Percentiles rank a stretch among this genome's conserved stretches.
Conservation (phyloP, 2,888 invertebrate species). For the Melipona bicolor region DNA sequence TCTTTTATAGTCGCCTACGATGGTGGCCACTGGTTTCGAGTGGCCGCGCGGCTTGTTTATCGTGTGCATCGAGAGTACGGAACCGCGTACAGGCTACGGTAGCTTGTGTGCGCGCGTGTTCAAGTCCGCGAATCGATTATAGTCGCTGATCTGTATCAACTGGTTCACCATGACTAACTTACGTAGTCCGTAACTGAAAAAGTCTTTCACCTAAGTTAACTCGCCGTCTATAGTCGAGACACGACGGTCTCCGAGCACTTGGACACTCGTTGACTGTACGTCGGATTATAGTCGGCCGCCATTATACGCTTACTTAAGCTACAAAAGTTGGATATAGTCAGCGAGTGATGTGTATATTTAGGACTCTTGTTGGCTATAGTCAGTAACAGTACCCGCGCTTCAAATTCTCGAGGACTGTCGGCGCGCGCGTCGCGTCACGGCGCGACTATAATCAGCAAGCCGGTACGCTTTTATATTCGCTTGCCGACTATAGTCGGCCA, state of each 20-base stretch:
- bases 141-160: not conserved
- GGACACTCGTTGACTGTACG: not conserved
- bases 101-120: not conserved
- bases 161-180: not conserved
- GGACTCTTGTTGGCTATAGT: conserved; percentile 6
- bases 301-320: conserved; percentile 28
- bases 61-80: not conserved
- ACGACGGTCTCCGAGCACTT: conserved; percentile 2
- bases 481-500: conserved; percentile 21
- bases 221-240: conserved; percentile 8
- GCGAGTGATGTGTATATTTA: not conserved
- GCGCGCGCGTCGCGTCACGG: conserved; percentile 1
- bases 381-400: conserved; percentile 12
- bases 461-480: not conserved
- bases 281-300: conserved; percentile 27
- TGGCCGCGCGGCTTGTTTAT: not conserved
- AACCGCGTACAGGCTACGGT: not conserved
- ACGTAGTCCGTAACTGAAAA: conserved; percentile 4
- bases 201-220: conserved; percentile 30
- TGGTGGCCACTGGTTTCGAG: not conserved
- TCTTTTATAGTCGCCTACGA: not conserved
- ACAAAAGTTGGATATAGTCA: not conserved
- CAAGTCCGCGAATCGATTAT: not conserved
- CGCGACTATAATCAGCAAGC: conserved; percentile 22
- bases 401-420: not conserved